Evolutionary conservation across 2,797 vertebrate genomes (phyloP), one percentile per base, ranked within the genome.

Genomic region (Kryptolebias ocellatus): DNA sequence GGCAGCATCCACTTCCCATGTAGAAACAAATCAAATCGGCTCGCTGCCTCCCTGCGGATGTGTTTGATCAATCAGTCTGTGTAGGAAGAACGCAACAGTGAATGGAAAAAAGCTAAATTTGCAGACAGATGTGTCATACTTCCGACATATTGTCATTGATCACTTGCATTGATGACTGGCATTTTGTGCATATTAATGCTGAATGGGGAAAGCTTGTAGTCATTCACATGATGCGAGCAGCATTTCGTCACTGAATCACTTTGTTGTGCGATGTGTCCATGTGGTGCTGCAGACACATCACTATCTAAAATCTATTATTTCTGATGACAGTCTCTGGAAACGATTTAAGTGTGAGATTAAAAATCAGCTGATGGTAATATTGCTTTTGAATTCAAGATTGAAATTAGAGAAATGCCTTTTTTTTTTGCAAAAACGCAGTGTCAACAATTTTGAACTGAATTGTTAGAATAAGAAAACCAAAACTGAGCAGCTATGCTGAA

Each of bases 1-100:
- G 88, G 93, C 83, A 37, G 55, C 70, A 68, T n/a, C 53, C 71
- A 76, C 82, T 92, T 90, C 87, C 90, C 87, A 79, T 90, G 86
- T 80, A 88, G 83, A 90, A 88, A 86, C 76, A 82, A 91, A 93
- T 94, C 84, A 88, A 87, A 93, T 80, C 71, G 31, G 78, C 84
- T 89, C 75, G 69, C 78, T 84, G 83, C 72, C 76, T 90, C 80
- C 78, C 83, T 81, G 79, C 45, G 70, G 77, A 87, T 57, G 57
- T 68, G 81, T 81, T 65, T 60, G 88, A 94, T 93, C 91, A 74
- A 92, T 78, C 65, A 12, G 68, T 78, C 87, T 86, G 72, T 76
- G 70, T 65, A 64, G 73, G 37, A 76, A 55, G 82, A 78, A 76
- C 29, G 61, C 51, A 66, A 61, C 64, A 77, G 61, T 53, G 64